These are phyloP conservation scores for Neosilurus mollespiculum DNA, from an alignment of 2,797 vertebrate genomes.

Conservation along the genomic window DNA sequence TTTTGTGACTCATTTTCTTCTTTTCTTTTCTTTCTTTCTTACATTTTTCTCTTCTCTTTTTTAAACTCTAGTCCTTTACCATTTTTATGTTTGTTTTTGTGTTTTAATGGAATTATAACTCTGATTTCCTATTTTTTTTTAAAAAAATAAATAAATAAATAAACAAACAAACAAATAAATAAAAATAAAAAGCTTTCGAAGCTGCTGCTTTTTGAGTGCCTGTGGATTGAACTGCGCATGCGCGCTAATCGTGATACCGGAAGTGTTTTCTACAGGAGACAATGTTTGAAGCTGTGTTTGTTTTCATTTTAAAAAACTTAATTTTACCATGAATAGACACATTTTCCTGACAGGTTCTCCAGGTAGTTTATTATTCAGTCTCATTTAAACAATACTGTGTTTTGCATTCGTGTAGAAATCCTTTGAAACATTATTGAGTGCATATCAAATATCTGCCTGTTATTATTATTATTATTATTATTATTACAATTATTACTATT, in stretches of 20 bases:
- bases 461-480: too few relatives aligned
- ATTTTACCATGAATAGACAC: constrained; percentile 71
- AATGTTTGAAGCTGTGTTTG: neutral
- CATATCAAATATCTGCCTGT: too few relatives aligned
- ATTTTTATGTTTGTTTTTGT: too few relatives aligned
- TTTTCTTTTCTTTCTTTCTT: too few relatives aligned
- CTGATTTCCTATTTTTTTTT: too few relatives aligned
- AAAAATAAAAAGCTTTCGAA: neutral
- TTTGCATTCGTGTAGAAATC: neutral
- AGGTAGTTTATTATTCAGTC: constrained; percentile 68
- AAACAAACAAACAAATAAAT: too few relatives aligned
- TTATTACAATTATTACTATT: too few relatives aligned
- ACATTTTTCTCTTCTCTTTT: neutral
- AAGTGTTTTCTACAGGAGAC: neutral
- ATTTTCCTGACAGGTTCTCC: constrained; percentile 84
- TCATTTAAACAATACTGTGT: neutral
- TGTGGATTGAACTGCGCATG: neutral
- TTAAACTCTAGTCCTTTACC: neutral
- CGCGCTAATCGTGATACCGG: neutral
- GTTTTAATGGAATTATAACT: neutral
- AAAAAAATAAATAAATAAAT: too few relatives aligned
- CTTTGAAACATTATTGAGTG: neutral
- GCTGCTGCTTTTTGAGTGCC: neutral
- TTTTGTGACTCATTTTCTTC: neutral
- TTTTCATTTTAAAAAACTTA: neutral